Base-by-base conservation (phyloP, 2,797 vertebrate species). In the Fratercula arctica region DNA sequence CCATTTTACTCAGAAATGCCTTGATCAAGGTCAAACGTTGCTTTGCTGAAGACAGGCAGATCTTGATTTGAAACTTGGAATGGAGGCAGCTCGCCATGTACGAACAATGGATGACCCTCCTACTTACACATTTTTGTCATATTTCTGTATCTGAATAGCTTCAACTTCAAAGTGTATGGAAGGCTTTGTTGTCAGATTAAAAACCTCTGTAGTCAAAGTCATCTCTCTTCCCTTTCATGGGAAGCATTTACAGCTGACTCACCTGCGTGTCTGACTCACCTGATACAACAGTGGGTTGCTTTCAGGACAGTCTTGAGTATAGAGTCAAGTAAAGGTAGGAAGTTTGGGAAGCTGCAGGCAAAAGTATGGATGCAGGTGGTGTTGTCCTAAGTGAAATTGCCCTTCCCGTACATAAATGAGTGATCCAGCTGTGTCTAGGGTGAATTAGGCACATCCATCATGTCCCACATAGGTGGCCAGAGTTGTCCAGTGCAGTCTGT, bases 171-270 rank as follows among this genome's bases (percentile, higher is more conserved):
- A 67, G n/a, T 74, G 31, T 56, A 64, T 83, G 69, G 66, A 72
- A 89, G 23, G 68, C 56, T 92, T 95, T 95, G 60, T 77, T 92
- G 60, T 87, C 79, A 89, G 48, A 91, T 94, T 72, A 93, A 72
- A 90, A 94, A 33, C 17, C n/a, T 80, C 53, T 63, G 28, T 69
- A 76, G 51, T 54, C 57, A 24, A 82, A 93, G 45, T 64, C 3
- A 64, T 72, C 15, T 85, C 29, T 50, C 56, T 87, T 92, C 43
- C 51, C 45, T 90, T 84, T 46, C 83, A 69, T 0, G 0, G 24
- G 26, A 9, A 56, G 60, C 28, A 68, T 67, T 91, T 89, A 67
- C 48, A 75, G n/a, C 64, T 89, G 85, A 83, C n/a, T 93, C 78
- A 48, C 29, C 64, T 70, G 35, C 33, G 26, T 31, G 3, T 73